Evolutionary conservation across 2,888 invertebrate genomes (phyloP), one percentile per base, ranked within the genome.

Genomic region (Dorcus parallelipipedus): DNA sequence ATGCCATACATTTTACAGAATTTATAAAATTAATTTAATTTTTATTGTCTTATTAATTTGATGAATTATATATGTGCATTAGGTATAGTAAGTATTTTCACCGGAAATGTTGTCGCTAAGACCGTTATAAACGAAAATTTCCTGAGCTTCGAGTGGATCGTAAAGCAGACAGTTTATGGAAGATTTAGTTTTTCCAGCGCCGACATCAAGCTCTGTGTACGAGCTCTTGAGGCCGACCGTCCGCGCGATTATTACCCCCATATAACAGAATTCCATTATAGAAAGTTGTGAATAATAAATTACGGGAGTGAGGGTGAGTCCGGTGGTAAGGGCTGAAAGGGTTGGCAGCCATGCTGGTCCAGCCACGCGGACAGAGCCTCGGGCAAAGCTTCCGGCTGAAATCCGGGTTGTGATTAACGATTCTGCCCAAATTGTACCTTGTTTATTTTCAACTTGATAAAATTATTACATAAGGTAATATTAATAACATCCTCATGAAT

Each of bases 291-390:
- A 76, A 76, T 76, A 75, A 76, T 76, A 75, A 75, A 76, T 76
- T 72, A 73, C 70, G 71, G 67, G 60, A 45, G 14, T 33, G 49
- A 52, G 54, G 54, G 58, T 41, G 52, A 54, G 63, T 61, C 63
- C 56, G 55, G 52, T 52, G 56, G 56, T 52, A 56, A 49, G 59
- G 59, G 59, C 52, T 49, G 59, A 57, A 57, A 61, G 59, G 62
- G 58, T 57, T 58, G 79, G 77, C 80, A 82, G 82, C 83, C 82
- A 67, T 83, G 76, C 61, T 82, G 83, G 52, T 83, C 83, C 23
- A 82, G 82, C 17, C 58, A 54, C 0, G 82, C 82, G 76, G 83
- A 82, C 77, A 81, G 80, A 56, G 60, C 54, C 61, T 62, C 61
- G 61, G 59, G 66, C 66, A 62, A 61, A 66, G 70, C 67, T 65